Evolutionary conservation across 2,113 vertebrate genomes (phyloP).

Genomic region (Nycticebus coucang): DNA sequence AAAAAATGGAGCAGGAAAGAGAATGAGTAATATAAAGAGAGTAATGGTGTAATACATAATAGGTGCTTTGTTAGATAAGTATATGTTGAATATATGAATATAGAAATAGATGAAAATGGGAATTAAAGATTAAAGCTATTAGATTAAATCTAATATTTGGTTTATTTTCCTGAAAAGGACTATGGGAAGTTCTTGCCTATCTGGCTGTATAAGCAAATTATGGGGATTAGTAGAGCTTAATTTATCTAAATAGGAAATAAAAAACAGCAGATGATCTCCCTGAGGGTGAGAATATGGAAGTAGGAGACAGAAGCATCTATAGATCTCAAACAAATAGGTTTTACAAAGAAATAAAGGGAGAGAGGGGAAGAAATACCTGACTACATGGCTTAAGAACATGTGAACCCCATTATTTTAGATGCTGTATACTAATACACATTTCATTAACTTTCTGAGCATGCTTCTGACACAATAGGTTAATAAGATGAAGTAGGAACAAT

Average conservation of each 20-base stretch:
- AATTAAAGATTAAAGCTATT: not conserved
- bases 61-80: not conserved
- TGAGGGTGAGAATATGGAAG: not conserved
- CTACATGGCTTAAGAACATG: not conserved
- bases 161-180: not conserved
- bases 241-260: not conserved
- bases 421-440: not conserved
- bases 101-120: not conserved
- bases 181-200: not conserved
- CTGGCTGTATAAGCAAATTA: not conserved
- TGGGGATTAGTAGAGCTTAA: not conserved
- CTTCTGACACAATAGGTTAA: not conserved
- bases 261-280: not conserved
- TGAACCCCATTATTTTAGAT: not conserved
- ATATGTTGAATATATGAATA: not conserved
- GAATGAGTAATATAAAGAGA: not conserved
- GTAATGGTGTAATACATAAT: not conserved
- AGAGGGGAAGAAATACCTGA: not conserved
- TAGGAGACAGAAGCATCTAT: not conserved
- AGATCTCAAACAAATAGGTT: not conserved
- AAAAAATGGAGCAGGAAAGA: not conserved
- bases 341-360: not conserved
- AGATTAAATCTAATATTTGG: not conserved
- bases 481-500: not conserved
- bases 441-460: not conserved